Base-by-base conservation (phyloP, 2,888 invertebrate species). In the Brachynemurus nebulosus region DNA sequence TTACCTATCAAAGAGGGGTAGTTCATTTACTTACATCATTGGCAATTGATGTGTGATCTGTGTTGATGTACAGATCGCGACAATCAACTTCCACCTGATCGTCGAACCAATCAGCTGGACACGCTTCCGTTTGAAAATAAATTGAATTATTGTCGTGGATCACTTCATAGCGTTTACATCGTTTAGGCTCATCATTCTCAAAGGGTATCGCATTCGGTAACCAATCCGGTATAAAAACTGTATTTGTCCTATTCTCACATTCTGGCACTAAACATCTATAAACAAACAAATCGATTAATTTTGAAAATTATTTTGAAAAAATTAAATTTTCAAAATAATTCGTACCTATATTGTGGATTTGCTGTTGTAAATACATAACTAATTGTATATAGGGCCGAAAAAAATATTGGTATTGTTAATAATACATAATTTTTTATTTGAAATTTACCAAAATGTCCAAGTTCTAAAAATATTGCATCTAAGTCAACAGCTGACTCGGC, bases 281-380 rank as follows among this genome's bases (percentile, higher is more conserved):
- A 16, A 18, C 14, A 27, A 17, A 17, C 20, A 40, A 25, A 23
- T 17, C 8, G 2, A 27, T 12, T 40, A n/a, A 9, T 25, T 9
- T 9, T 9, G n/a, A 25, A 25, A 25, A 25, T 25, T 33, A 33
- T 33, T 14, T 33, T 33, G 9, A 17, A 37, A 19, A 20, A n/a
- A 30, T 12, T 11, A 30, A 4, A 30, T 20, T 37, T 20, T 11
- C n/a, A 19, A 8, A 8, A 9, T 6, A 6, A 33, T 14, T 48
- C 56, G 55, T 65, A 83, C 83, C 83, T 78, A 67, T 82, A 78
- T 34, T 72, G 70, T 12, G 80, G 64, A 47, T 76, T 72, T 43
- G 76, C 75, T 1, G 82, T 78, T 0, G 81, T 78, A 59, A 84
- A 84, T 45, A 81, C 74, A 55, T 76, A 84, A 37, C 76, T 76